A percentile compares a stretch with the other conserved stretches of the same genome.
These are phyloP conservation scores for Heliornis fulica DNA, from an alignment of 2,113 vertebrate genomes.

Conservation along the genomic window DNA sequence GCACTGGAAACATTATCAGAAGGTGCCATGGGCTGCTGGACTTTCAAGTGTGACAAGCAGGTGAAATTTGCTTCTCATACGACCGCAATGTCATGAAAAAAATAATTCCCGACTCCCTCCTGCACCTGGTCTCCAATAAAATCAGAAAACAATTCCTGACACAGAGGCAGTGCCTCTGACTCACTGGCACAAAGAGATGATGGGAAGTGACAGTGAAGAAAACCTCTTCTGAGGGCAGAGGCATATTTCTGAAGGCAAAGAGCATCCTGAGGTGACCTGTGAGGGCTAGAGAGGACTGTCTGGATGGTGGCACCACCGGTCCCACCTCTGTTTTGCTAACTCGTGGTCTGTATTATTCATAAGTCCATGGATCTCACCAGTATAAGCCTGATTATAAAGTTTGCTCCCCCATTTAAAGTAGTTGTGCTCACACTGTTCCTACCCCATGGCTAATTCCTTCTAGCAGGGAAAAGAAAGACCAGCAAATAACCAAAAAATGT, in stretches of 20 bases:
- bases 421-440: neutral
- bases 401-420: neutral
- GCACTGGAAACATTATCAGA: neutral
- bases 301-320: neutral
- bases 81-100: too few relatives aligned
- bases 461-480: neutral
- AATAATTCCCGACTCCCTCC: neutral
- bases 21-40: neutral
- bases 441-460: neutral
- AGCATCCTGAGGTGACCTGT: neutral
- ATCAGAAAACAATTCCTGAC: neutral
- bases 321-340: neutral
- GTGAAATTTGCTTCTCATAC: neutral
- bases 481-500: neutral
- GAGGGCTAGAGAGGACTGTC: neutral
- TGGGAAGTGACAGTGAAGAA: neutral
- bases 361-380: neutral
- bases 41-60: neutral
- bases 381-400: neutral
- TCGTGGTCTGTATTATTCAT: neutral
- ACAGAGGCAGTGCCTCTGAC: neutral
- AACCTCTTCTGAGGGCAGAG: neutral
- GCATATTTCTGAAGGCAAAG: neutral
- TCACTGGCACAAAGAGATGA: neutral
- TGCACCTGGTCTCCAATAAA: neutral